Percentiles rank a stretch among this genome's conserved stretches.
These are phyloP conservation scores for Temnothorax ravouxi DNA, from an alignment of 2,888 invertebrate species.

Conservation along the genomic window DNA sequence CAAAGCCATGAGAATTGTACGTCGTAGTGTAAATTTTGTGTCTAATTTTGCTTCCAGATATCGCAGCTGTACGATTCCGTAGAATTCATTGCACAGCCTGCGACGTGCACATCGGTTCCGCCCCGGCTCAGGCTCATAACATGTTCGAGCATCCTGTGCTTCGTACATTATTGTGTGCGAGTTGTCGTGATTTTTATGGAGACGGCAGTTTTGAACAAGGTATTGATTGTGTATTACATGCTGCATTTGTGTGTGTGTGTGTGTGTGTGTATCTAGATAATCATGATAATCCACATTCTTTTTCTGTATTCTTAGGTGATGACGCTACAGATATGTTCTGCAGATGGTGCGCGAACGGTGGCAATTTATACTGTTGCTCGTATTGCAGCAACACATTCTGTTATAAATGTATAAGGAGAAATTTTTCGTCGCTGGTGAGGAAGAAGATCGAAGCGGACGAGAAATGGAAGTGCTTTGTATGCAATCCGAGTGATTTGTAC, in stretches of 20 bases:
- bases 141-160: constrained; percentile 92
- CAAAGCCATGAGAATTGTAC: background rate
- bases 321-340: constrained; percentile 94
- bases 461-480: constrained; percentile 93
- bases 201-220: constrained; percentile 94
- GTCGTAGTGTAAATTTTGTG: background rate
- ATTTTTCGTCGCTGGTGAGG: constrained; percentile 90
- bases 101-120: constrained; percentile 91
- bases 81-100: constrained; percentile 92
- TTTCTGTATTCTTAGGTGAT: constrained; percentile 87
- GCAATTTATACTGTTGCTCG: constrained; percentile 93
- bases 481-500: constrained; percentile 90
- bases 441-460: constrained; percentile 92
- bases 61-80: constrained; percentile 88
- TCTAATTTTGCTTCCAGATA: constrained; percentile 86
- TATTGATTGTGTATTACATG: constrained; percentile 56
- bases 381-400: constrained; percentile 88
- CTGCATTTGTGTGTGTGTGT: background rate
- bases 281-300: background rate
- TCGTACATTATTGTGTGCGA: constrained; percentile 91
- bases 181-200: constrained; percentile 92
- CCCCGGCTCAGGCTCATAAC: constrained; percentile 89
- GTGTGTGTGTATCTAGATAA: background rate
- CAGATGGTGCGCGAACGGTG: constrained; percentile 94
- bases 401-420: constrained; percentile 92